Percentiles rank a stretch among this genome's conserved stretches.
Evolutionary conservation across 2,888 invertebrate genomes (phyloP).

Genomic region (Cerastis rubricosa): DNA sequence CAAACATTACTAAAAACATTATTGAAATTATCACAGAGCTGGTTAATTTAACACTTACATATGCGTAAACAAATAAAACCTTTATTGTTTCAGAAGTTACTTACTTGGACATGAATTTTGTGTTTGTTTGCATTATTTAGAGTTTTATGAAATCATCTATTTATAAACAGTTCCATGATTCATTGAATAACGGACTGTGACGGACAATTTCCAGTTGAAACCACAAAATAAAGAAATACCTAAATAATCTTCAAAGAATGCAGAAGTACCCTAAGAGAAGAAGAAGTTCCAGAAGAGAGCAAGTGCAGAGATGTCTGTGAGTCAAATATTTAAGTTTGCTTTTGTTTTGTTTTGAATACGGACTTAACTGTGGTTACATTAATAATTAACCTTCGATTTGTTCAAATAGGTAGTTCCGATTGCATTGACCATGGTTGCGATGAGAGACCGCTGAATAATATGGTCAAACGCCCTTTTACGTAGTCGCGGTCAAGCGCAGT

Average conservation of each 20-base stretch:
- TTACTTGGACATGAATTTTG: not conserved
- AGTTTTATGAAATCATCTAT: not conserved
- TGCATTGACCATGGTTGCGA: not conserved
- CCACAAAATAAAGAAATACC: not conserved
- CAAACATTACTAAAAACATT: conserved; percentile 24
- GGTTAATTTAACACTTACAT: conserved; percentile 39
- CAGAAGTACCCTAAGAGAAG: not conserved
- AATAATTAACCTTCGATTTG: not conserved
- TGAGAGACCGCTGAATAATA: conserved; percentile 4
- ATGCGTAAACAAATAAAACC: conserved; percentile 9
- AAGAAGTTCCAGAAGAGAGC: no score
- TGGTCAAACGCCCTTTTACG: conserved; percentile 25
- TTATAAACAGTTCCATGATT: not conserved
- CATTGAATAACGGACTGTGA: not conserved
- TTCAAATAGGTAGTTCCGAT: not conserved
- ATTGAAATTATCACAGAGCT: conserved; percentile 42
- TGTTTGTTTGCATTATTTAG: not conserved
- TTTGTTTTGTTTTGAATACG: not conserved
- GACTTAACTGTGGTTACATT: not conserved
- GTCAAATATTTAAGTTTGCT: not conserved
- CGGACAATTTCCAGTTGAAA: not conserved
- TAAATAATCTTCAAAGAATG: not conserved
- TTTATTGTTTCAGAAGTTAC: not conserved
- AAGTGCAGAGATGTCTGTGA: no score
- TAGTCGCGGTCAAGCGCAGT: conserved; percentile 17